phyloP scores from a whole-genome alignment of 2,113 vertebrate species.

The Sander vitreus region DNA sequence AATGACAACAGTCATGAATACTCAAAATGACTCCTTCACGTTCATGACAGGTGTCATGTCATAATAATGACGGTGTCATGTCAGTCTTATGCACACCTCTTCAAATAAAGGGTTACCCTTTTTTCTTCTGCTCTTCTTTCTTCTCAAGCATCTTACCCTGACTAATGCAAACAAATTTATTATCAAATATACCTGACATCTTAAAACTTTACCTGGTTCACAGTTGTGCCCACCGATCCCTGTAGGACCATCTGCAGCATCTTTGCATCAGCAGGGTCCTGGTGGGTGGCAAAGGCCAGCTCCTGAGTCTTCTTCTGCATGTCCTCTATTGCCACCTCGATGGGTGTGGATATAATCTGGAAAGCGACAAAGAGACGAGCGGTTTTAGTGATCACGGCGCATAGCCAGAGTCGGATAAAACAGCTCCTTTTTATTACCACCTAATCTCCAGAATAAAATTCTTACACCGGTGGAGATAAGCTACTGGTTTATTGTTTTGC shows the following conservation, averaged over 20 bases:
- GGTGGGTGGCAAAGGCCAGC: conserved; percentile 97
- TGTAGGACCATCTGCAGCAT: conserved; percentile 99
- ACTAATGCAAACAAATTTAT: not conserved
- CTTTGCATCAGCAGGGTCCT: conserved; percentile 97
- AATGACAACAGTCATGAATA: no score
- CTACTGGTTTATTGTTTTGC: not conserved
- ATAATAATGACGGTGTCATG: no score
- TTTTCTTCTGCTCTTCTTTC: no score
- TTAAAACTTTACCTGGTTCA: conserved; percentile 90
- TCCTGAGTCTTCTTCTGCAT: conserved; percentile 99
- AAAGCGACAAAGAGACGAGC: not conserved
- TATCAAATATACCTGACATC: not conserved
- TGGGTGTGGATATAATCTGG: conserved; percentile 96
- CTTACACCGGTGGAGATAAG: not conserved
- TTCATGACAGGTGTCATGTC: no score
- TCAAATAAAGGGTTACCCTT: no score
- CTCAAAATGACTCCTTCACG: no score
- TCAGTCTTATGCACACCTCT: no score
- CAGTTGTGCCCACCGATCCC: conserved; percentile 99
- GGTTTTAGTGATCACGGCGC: not conserved
- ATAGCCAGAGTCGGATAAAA: not conserved
- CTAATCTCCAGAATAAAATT: not conserved
- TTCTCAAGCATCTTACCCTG: not conserved
- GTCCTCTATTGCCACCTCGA: conserved; percentile 99
- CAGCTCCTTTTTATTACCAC: not conserved